Base-by-base conservation (phyloP, 1,140 invertebrate genomes). In the Drosophila sucinea region DNA sequence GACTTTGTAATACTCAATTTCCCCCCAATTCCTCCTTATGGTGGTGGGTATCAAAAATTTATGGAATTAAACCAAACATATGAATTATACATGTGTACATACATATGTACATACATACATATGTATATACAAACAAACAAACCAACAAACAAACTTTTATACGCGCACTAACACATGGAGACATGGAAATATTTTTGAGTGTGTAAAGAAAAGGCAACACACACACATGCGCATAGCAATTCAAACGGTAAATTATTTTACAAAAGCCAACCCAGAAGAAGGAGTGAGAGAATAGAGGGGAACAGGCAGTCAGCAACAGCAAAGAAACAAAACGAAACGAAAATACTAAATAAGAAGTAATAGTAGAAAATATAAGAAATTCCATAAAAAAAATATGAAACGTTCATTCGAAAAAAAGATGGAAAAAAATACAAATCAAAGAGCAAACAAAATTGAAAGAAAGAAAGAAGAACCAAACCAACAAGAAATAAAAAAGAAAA, bases 171-270 rank as follows among this genome's bases (percentile, higher is more conserved):
- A 67, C 41, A 61, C 63, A 70, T 64, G 27, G 35, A n/a, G 10
- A 40, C 30, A 57, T 40, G 35, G 6, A 61, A 61, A 61, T 61
- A 61, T 61, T 61, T 61, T 25, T 38, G 38, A 27, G 47, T 62
- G 29, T 67, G 54, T 38, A 23, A 17, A 47, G 17, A 47, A 38
- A 38, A 38, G 35, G 35, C 35, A 38, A 79, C 70, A 80, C 70
- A 77, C 77, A 74, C 25, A 65, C 57, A 55, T 8, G 25, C 8
- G 25, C 64, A 77, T 62, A 84, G 64, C 80, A 87, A 83, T 87
- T 89, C 77, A 80, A 87, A 87, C 84, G 80, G 84, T 87, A 87
- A 87, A 89, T 84, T 89, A 83, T 89, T 87, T 89, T 83, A 89
- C 85, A 87, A 87, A 87, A 80, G 83, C 83, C 64, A 60, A 17